Percentiles rank a stretch among this genome's conserved stretches.
Conservation (phyloP, 2,797 vertebrate species). For the Rhincodon typus region DNA sequence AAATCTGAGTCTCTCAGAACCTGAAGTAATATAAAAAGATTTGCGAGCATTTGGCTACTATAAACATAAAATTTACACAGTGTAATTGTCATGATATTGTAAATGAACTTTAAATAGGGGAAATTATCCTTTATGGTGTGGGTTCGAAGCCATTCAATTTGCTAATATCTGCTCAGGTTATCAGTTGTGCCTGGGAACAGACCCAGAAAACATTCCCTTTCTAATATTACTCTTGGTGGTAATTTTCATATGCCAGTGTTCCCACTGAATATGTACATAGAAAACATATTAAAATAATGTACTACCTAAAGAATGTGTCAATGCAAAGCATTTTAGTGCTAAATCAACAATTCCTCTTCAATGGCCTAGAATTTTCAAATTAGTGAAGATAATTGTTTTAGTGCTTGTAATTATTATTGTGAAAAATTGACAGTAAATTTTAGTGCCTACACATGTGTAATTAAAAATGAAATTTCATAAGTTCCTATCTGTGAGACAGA, state of each 20-base stretch:
- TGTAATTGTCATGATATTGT: background rate
- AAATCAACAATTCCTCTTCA: background rate
- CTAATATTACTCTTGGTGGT: background rate
- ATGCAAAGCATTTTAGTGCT: background rate
- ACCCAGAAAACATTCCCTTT: background rate
- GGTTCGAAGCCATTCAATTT: background rate
- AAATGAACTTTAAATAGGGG: background rate
- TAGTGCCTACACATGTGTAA: background rate
- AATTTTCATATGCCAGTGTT: background rate
- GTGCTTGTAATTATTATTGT: background rate
- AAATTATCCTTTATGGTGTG: background rate
- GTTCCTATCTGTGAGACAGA: background rate
- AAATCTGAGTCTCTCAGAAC: conserved; percentile 39
- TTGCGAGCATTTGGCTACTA: background rate
- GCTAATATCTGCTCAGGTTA: no score
- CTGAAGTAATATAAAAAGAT: background rate
- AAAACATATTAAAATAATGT: background rate
- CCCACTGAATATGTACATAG: background rate
- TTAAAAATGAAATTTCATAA: background rate
- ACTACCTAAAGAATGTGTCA: background rate
- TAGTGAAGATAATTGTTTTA: no score
- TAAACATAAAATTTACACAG: background rate
- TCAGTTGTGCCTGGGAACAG: background rate
- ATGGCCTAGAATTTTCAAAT: background rate
- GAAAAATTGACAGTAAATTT: background rate